Evolutionary conservation across 2,888 invertebrate genomes (phyloP), one percentile per base, ranked within the genome.

Genomic region (Luperina testacea): DNA sequence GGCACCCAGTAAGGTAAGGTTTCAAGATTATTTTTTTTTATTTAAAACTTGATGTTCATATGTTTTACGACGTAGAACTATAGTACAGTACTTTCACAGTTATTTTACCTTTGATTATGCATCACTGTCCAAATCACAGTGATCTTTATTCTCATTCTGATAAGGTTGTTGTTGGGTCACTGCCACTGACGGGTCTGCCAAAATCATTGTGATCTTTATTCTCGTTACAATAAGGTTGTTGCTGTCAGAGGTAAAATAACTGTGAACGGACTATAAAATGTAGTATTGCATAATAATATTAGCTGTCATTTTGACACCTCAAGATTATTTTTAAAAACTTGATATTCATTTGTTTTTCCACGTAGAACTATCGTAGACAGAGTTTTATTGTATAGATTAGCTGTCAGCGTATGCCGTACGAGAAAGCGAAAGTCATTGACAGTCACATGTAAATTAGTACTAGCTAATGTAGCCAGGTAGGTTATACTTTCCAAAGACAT

Each of bases 1-100:
- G 99, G 75, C 98, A 98, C 94, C 99, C 99, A 59, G 97, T 99
- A 83, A 97, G 97, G 93, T 97, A 97, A 84, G 68, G 70, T 64
- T 67, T 74, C 17, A 51, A 27, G 7, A 61, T 24, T 32, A 0
- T 32, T 67, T 57, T 74, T 24, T 69, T 11, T 9, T 24, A 38
- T 53, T 73, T 38, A 38, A 17, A 13, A 15, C 2, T 63, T 53
- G 20, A 78, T n/a, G 3, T 42, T 45, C 8, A 64, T 64, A 64
- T 75, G 9, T 76, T 77, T 65, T 38, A 5, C 2, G 9, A 53
- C 5, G 6, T 11, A 63, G 17, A 45, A 27, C 48, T 24, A 38
- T 65, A 24, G 11, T 38, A n/a, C 11, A 57, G 57, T 24, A 0
- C n/a, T 57, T 57, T 57, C 24, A 24, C 57, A n/a, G 57, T 57